phyloP scores from a whole-genome alignment of 1,140 invertebrate species.

The Listronotus bonariensis region DNA sequence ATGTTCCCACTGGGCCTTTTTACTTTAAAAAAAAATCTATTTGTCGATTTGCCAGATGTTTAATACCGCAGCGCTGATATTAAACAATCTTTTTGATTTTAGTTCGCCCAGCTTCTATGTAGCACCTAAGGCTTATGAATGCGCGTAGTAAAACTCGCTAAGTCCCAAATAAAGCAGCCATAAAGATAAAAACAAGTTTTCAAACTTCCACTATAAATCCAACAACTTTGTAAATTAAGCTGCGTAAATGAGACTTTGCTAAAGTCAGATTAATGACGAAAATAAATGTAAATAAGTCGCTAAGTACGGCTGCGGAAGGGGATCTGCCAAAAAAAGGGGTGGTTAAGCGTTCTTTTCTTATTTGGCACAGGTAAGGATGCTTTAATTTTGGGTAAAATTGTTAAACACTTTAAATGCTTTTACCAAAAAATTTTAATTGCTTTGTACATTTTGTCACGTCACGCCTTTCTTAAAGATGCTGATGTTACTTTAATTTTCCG shows the following conservation, averaged over 20 bases:
- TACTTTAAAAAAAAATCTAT: too few relatives aligned
- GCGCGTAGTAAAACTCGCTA: constrained; percentile 52
- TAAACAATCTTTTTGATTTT: constrained; percentile 18
- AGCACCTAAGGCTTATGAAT: constrained; percentile 46
- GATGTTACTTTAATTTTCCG: too few relatives aligned
- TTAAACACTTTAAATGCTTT: constrained; percentile 3
- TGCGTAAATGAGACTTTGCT: constrained; percentile 54
- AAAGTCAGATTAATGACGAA: constrained; percentile 54
- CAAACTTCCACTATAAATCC: constrained; percentile 55
- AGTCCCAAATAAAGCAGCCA: constrained; percentile 50
- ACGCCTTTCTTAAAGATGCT: too few relatives aligned
- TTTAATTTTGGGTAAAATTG: background rate
- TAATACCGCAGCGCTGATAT: constrained; percentile 6
- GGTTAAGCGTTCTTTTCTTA: constrained; percentile 30
- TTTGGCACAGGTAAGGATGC: constrained; percentile 6
- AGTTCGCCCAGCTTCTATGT: constrained; percentile 3
- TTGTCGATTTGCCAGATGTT: too few relatives aligned
- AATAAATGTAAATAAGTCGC: constrained; percentile 54
- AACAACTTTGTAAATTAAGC: constrained; percentile 56
- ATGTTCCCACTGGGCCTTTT: too few relatives aligned
- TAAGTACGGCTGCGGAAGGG: constrained; percentile 40
- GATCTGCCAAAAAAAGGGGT: constrained; percentile 11
- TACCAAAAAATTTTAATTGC: background rate
- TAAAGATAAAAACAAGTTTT: constrained; percentile 55
- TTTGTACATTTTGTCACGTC: too few relatives aligned